Evolutionary conservation across 1,140 invertebrate genomes (phyloP), one percentile per base, ranked within the genome.

Genomic region (Bombus breviceps): DNA sequence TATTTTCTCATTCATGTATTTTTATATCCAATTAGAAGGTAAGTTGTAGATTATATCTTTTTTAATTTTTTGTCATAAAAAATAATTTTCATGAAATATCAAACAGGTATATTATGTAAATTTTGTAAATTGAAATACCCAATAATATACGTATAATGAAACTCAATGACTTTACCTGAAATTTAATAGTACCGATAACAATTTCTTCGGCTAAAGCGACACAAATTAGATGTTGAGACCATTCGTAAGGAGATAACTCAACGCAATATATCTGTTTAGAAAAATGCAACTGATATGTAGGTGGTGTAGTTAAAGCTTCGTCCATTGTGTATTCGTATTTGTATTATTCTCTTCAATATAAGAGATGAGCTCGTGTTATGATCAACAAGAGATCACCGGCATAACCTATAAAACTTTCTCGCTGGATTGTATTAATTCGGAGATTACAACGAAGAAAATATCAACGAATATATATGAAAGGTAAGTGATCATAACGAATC

Each of bases 191-290:
- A 72, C 93, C 95, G 37, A 96, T 86, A 72, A 94, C 83, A 71
- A 96, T 94, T 87, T 95, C 94, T 47, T 95, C 91, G 25, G 89
- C 87, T 53, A 96, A 91, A 25, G 94, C 96, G 32, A 96, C 92
- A 66, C 95, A 95, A 83, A 96, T 95, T 79, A 96, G 90, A 89
- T 96, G 92, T 64, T 95, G 95, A 32, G 95, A 96, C 94, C 95
- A 96, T 84, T 96, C 95, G 87, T 94, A 96, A 25, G 95, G 95
- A 13, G 95, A 96, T 77, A 96, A 94, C 86, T 96, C 95, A 0
- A 95, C 94, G 72, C 92, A 92, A 43, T 95, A 92, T 64, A 96
- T 93, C 92, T 95, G 93, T 34, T 95, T 92, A 28, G 92, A 85
- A 86, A 96, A 95, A 83, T 90, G 91, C 3, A 94, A 86, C 89